These are phyloP conservation scores for Dinomys branickii DNA, from an alignment of 2,113 vertebrate species.

Conservation along the genomic window DNA sequence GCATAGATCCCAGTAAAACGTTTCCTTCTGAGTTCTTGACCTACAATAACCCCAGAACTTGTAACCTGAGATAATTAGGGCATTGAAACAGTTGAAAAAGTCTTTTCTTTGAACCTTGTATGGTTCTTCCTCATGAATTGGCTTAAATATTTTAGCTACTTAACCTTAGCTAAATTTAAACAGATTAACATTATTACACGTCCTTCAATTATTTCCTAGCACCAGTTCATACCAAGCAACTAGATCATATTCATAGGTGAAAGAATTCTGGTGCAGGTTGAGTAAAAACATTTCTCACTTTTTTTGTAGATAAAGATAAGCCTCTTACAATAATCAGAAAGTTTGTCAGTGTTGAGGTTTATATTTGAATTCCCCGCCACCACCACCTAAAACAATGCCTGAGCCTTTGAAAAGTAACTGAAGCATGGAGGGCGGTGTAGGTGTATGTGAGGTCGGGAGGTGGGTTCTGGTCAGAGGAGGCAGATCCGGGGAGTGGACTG, in stretches of 20 bases:
- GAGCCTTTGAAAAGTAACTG: background rate
- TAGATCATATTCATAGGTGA: background rate
- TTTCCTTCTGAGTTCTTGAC: background rate
- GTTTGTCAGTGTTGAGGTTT: background rate
- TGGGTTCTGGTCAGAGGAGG: background rate
- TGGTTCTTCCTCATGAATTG: background rate
- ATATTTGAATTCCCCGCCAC: background rate
- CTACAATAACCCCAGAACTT: background rate
- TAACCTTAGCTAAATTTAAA: background rate
- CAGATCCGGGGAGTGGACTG: background rate
- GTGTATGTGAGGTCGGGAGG: background rate
- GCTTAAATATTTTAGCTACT: background rate
- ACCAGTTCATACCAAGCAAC: background rate
- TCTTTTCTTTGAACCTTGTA: background rate
- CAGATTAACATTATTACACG: background rate
- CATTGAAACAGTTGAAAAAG: background rate
- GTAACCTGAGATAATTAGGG: background rate
- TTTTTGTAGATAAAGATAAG: background rate
- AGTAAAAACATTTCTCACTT: background rate
- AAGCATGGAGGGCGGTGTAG: background rate
- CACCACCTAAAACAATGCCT: background rate
- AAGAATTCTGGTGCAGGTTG: background rate
- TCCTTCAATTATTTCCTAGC: background rate
- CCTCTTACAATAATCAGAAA: background rate
- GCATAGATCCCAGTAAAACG: background rate